Base-by-base conservation (phyloP, 2,797 vertebrate genomes). In the Coregonus sp. region DNA sequence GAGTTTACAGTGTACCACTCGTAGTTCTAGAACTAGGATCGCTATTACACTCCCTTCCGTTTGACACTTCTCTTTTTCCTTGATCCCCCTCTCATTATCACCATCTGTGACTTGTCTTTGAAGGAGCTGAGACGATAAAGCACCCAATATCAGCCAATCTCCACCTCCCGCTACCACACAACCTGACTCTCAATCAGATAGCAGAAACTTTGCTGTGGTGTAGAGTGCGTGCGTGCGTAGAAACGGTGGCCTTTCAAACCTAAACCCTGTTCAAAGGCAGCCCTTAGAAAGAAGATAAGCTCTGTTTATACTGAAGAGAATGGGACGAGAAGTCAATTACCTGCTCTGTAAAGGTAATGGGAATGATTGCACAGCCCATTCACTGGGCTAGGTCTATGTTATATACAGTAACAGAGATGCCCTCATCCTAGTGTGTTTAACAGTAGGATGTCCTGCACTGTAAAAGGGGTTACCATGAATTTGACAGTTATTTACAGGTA, bases 241-340 rank as follows among this genome's bases (percentile, higher is more conserved):
- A 83, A 78, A 81, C 74, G 37, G 76, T 74, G 79, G 79, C 72
- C 75, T 76, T 79, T 79, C 80, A 82, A 83, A 78, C 74, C 76
- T 78, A 51, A 14, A 75, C 77, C 54, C 67, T 72, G 82, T 81
- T 85, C 85, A 86, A 82, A 84, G 71, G 66, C 1, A 29, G 5
- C 15, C 51, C 9, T 20, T 61, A 31, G 37, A 15, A 29, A 59
- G 33, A 51, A 68, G 63, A 81, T 84, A 87, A 87, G 79, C 66
- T 51, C 74, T n/a, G 78, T 81, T 87, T 89, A 69, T 61, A 72
- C 85, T 84, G 84, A 89, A 82, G 87, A 84, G 86, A 90, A 89
- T 86, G 82, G 86, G 88, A 82, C 85, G 81, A 75, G 78, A 90
- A 90, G 88, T 90, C 89, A 87, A 88, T 90, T 88, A 91, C 87